phyloP scores from a whole-genome alignment of 1,140 invertebrate genomes.

The Octopus sinensis region DNA sequence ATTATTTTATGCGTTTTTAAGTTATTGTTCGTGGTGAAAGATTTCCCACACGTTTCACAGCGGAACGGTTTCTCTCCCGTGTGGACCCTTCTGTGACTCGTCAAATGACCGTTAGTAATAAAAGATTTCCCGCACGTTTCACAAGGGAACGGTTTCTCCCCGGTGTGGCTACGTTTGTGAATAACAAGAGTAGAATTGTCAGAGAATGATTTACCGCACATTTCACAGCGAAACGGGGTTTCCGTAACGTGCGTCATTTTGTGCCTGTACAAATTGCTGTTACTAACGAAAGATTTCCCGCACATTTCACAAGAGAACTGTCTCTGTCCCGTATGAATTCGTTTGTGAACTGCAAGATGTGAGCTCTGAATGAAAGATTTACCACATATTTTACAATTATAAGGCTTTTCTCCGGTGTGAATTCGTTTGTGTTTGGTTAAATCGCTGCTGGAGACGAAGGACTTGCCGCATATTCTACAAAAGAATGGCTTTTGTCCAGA shows the following conservation, averaged over 20 bases:
- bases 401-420: conserved; percentile 10
- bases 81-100: conserved; percentile 25
- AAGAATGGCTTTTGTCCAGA: conserved; percentile 4
- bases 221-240: conserved; percentile 19
- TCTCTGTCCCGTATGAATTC: conserved; percentile 22
- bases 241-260: conserved; percentile 9
- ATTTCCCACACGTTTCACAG: conserved; percentile 25
- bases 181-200: conserved; percentile 27
- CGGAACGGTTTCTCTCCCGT: conserved; percentile 26
- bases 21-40: conserved; percentile 13
- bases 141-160: conserved; percentile 84
- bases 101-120: conserved; percentile 11
- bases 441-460: background rate
- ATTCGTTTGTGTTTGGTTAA: conserved; percentile 15
- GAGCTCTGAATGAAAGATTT: background rate
- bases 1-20: conserved; percentile 20
- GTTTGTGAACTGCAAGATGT: conserved; percentile 4
- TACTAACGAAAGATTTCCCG: conserved; percentile 1
- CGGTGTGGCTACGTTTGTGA: conserved; percentile 63
- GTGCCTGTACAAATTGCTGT: conserved; percentile 14
- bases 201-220: conserved; percentile 33
- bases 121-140: conserved; percentile 76
- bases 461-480: conserved; percentile 11
- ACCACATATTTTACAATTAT: conserved; percentile 16
- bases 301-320: conserved; percentile 29